These are phyloP conservation scores for Forbesichthys papilliferus DNA, from an alignment of 2,113 vertebrate species.

Conservation along the genomic window DNA sequence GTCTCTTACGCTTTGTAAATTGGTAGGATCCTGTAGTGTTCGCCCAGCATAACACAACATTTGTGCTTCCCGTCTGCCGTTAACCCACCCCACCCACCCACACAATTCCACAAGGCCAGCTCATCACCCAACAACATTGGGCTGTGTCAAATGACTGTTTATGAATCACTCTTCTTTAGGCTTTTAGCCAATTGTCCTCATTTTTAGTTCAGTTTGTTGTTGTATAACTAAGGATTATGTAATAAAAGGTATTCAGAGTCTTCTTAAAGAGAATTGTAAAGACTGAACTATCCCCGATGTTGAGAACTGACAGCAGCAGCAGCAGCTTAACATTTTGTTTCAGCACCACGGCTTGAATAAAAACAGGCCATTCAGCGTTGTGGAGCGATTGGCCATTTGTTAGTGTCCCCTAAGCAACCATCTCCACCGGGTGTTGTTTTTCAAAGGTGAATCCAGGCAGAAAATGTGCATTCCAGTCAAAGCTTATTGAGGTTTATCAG, in stretches of 20 bases:
- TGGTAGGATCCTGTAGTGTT: no score
- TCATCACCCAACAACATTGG: slow-evolving; percentile 33
- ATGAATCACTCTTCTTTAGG: slow-evolving; percentile 31
- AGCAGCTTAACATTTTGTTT: neutral
- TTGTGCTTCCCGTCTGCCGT: neutral
- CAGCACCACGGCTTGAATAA: neutral
- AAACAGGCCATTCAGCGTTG: slow-evolving; percentile 1
- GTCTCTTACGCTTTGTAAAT: no score
- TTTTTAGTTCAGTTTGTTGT: neutral
- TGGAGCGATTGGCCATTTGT: neutral
- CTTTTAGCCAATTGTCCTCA: neutral
- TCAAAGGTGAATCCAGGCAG: slow-evolving; percentile 46
- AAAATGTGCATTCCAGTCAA: slow-evolving; percentile 51
- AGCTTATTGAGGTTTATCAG: slow-evolving; percentile 28
- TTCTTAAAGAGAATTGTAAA: slow-evolving; percentile 8
- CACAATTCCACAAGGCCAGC: slow-evolving; percentile 5
- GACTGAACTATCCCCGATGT: neutral
- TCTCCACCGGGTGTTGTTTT: slow-evolving; percentile 40
- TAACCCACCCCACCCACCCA: slow-evolving; percentile 11
- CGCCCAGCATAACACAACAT: slow-evolving; percentile 36
- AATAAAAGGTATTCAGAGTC: neutral
- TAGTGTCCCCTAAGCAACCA: slow-evolving; percentile 35
- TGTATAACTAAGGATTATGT: neutral
- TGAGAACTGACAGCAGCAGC: slow-evolving; percentile 7
- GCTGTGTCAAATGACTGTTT: slow-evolving; percentile 32